Base-by-base conservation (phyloP, 2,888 invertebrate species). In the Aphrophora alni region DNA sequence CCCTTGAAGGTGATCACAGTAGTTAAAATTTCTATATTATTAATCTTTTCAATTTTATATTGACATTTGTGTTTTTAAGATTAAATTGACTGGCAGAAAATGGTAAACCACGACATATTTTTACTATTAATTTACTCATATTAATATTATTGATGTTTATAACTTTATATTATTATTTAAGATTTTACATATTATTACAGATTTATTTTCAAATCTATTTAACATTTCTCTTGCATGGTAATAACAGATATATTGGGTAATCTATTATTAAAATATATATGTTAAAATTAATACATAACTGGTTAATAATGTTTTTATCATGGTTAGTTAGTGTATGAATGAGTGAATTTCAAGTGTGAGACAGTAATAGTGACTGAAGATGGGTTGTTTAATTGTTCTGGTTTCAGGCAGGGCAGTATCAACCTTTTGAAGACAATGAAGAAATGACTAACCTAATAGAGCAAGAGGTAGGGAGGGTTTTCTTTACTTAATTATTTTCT, bases 391-490 rank as follows among this genome's bases (percentile, higher is more conserved):
- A 3, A n/a, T 59, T 77, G 68, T 78, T 83, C 81, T 82, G 80
- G 80, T 84, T 83, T 84, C 83, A 83, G 82, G 83, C 81, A 81
- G 84, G 83, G 38, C 25, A 33, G n/a, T 75, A 79, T 38, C 33
- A 79, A 80, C 82, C 81, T 75, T 78, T 83, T 76, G 85, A 86
- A 70, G 85, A 84, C 75, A 81, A 83, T 81, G 85, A 85, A 77
- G 84, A 85, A 83, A 83, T 84, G 72, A 85, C 85, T 83, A 85
- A 85, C 82, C 82, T 84, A 59, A 85, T 86, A 38, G 85, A 84
- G 77, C 82, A 83, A 82, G 85, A 85, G 84, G 85, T 85, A 84
- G 81, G 80, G 38, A 38, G 38, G 21, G 44, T 44, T 44, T 33
- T 33, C 5, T 8, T 33, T 33, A 33, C 8, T 5, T 3, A 8